Evolutionary conservation across 2,113 vertebrate genomes (phyloP).

Genomic region (Dasyprocta punctata): DNA sequence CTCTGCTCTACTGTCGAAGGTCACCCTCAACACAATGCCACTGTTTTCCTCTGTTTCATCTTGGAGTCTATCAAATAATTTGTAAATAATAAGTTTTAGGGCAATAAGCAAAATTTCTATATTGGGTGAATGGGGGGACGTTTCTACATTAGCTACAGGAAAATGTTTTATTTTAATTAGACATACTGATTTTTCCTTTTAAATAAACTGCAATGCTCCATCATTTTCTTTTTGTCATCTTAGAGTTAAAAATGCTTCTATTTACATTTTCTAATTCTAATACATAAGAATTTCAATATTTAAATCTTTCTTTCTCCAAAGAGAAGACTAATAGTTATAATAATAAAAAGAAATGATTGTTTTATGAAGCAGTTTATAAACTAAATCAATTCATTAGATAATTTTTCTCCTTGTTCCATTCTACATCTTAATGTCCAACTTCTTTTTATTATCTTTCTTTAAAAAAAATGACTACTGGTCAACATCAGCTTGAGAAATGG

Average conservation of each 20-base stretch:
- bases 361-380: constrained; percentile 9
- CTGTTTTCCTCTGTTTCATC: neutral
- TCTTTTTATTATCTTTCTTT: neutral
- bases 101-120: neutral
- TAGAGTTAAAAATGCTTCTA: neutral
- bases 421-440: neutral
- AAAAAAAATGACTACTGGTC: neutral
- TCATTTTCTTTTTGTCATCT: neutral
- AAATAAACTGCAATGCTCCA: neutral
- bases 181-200: neutral
- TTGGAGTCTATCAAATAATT: constrained; percentile 2
- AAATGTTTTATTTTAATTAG: constrained; percentile 17
- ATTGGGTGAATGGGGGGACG: neutral
- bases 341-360: neutral
- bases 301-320: neutral
- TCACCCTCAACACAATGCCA: neutral
- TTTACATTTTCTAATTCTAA: constrained; percentile 32
- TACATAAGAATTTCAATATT: neutral
- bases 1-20: neutral
- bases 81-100: neutral
- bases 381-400: neutral
- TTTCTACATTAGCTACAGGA: neutral
- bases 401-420: constrained; percentile 20
- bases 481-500: neutral
- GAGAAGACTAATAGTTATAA: neutral